Percentiles rank a stretch among this genome's conserved stretches.
phyloP scores from a whole-genome alignment of 2,113 vertebrate species.

The Baryphthengus martii region DNA sequence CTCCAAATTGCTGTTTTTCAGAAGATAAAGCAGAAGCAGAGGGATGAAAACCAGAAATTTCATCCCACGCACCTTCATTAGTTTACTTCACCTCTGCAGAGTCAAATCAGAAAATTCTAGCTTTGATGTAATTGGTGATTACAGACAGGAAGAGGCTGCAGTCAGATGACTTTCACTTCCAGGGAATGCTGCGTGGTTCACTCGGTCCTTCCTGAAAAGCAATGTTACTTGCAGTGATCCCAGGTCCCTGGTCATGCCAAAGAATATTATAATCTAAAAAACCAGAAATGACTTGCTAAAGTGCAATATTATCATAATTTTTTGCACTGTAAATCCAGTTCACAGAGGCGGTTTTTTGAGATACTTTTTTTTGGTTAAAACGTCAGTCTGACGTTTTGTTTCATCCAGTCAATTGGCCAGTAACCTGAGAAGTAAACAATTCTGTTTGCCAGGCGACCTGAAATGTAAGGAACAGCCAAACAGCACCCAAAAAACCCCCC shows the following conservation, averaged over 20 bases:
- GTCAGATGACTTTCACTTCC: neutral
- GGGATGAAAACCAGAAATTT: neutral
- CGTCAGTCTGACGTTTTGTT: neutral
- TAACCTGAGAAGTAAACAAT: neutral
- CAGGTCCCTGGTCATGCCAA: neutral
- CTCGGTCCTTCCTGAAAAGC: neutral
- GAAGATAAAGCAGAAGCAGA: neutral
- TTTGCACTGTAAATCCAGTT: neutral
- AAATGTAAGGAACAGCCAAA: neutral
- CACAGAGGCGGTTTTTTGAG: neutral
- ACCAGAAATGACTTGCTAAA: rapidly evolving
- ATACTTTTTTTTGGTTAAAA: neutral
- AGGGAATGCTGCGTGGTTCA: neutral
- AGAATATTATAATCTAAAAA: neutral
- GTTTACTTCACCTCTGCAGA: neutral
- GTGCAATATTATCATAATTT: neutral
- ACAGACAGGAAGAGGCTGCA: rapidly evolving
- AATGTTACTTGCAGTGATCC: neutral
- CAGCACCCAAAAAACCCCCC: rapidly evolving
- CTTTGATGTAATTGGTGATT: neutral
- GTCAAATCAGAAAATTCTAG: neutral
- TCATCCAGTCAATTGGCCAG: neutral
- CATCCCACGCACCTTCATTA: neutral
- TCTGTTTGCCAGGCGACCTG: neutral
- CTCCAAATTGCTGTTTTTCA: neutral